Percentiles rank a stretch among this genome's conserved stretches.
phyloP scores from a whole-genome alignment of 2,888 invertebrate genomes.

The Eilema griseolum region DNA sequence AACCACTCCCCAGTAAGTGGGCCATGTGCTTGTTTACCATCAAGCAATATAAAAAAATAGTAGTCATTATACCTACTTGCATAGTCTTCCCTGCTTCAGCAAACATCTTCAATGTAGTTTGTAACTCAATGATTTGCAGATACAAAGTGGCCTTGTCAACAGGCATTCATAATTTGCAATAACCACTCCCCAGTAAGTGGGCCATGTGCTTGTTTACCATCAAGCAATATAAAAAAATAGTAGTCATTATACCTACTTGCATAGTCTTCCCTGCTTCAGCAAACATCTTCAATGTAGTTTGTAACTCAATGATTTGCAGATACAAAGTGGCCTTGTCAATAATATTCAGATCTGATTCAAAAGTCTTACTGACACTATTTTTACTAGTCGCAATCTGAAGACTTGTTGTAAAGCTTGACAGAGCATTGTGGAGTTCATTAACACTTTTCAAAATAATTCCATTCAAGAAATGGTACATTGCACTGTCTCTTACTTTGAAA shows the following conservation, averaged over 20 bases:
- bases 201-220: too few relatives aligned
- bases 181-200: too few relatives aligned
- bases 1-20: too few relatives aligned
- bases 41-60: neutral
- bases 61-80: conserved; percentile 90
- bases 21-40: too few relatives aligned
- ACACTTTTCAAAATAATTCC: conserved; percentile 94
- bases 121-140: conserved; percentile 94
- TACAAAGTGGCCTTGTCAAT: conserved; percentile 95
- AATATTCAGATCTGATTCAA: conserved; percentile 84
- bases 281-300: conserved; percentile 89
- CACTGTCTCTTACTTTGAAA: conserved; percentile 96
- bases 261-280: conserved; percentile 94
- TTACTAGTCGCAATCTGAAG: conserved; percentile 88
- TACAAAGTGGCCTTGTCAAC: conserved; percentile 95
- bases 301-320: conserved; percentile 94
- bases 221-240: neutral
- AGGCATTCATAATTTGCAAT: too few relatives aligned
- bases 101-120: conserved; percentile 89
- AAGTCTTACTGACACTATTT: conserved; percentile 61
- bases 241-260: conserved; percentile 89
- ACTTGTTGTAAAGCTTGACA: conserved; percentile 92
- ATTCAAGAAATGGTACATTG: conserved; percentile 95
- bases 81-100: conserved; percentile 94
- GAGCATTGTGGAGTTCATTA: conserved; percentile 90